Evolutionary conservation across 2,888 invertebrate genomes (phyloP).

Genomic region (Liopterus haemorrhoidalis): DNA sequence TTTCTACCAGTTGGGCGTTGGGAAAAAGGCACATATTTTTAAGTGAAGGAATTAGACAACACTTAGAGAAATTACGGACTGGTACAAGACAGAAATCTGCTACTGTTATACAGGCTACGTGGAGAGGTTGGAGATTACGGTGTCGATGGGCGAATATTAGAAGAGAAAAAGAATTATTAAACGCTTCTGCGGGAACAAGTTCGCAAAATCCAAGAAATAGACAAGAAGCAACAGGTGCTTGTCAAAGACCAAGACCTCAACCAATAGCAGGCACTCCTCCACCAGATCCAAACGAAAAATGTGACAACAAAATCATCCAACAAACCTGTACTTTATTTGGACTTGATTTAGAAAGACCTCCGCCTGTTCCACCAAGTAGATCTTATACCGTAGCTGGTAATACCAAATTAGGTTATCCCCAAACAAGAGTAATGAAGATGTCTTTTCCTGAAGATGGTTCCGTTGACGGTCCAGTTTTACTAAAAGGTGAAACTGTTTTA

Average conservation of each 20-base stretch:
- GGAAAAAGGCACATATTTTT: slow-evolving; percentile 92
- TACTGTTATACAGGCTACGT: slow-evolving; percentile 74
- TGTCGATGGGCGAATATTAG: slow-evolving; percentile 59
- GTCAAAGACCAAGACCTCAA: slow-evolving; percentile 73
- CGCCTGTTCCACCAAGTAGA: slow-evolving; percentile 84
- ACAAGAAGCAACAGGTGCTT: slow-evolving; percentile 45
- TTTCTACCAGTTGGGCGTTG: slow-evolving; percentile 80
- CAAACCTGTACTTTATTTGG: slow-evolving; percentile 87
- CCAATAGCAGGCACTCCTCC: slow-evolving; percentile 85
- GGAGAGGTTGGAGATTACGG: slow-evolving; percentile 74
- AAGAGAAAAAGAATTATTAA: slow-evolving; percentile 36
- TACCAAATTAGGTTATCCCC: slow-evolving; percentile 87
- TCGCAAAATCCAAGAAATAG: no score
- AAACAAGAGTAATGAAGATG: slow-evolving; percentile 85
- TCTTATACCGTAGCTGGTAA: slow-evolving; percentile 87
- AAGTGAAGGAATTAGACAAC: slow-evolving; percentile 88
- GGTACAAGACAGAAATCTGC: slow-evolving; percentile 75
- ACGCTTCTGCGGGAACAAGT: slow-evolving; percentile 28
- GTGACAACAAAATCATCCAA: slow-evolving; percentile 82
- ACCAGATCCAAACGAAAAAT: slow-evolving; percentile 76
- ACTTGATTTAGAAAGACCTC: slow-evolving; percentile 83
- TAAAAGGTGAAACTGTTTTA: slow-evolving; percentile 80
- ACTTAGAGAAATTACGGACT: slow-evolving; percentile 74
- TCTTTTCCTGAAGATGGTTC: slow-evolving; percentile 62
- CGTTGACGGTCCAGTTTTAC: slow-evolving; percentile 56